Conservation (phyloP, 2,888 invertebrate species). For the Caenorhabditis macrosperma region DNA sequence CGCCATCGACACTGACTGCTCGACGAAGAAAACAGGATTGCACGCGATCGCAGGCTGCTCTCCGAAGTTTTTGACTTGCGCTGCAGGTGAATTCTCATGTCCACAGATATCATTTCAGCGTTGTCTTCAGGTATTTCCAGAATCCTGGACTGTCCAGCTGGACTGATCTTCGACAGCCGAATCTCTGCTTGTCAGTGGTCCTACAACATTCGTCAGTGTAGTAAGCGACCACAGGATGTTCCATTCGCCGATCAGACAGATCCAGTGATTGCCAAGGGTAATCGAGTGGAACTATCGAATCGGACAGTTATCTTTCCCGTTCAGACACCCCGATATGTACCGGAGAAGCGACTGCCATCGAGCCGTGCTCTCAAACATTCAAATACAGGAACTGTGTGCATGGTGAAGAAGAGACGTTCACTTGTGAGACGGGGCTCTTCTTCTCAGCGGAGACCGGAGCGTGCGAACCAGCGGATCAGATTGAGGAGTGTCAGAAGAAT, state of each 20-base stretch:
- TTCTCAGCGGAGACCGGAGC: constrained; percentile 35
- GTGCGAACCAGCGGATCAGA: constrained; percentile 19
- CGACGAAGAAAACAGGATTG: constrained; percentile 37
- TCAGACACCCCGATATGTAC: constrained; percentile 22
- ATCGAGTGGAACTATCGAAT: too few species aligned
- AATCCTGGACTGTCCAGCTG: constrained; percentile 54
- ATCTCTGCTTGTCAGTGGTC: constrained; percentile 50
- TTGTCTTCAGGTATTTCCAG: constrained; percentile 33
- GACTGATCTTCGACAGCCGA: constrained; percentile 34
- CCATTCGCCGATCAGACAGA: not conserved
- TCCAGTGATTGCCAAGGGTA: too few species aligned
- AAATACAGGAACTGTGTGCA: constrained; percentile 47
- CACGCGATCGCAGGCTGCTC: constrained; percentile 48
- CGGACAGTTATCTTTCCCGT: too few species aligned
- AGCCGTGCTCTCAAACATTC: constrained; percentile 32
- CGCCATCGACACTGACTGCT: constrained; percentile 38
- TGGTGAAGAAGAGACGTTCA: constrained; percentile 30
- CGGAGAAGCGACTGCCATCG: constrained; percentile 28
- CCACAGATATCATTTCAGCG: too few species aligned
- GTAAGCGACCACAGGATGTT: constrained; percentile 14
- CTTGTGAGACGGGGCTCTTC: constrained; percentile 34
- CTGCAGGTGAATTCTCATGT: constrained; percentile 27
- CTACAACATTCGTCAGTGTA: constrained; percentile 30
- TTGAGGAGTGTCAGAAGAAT: constrained; percentile 21
- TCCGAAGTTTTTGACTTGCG: constrained; percentile 51